phyloP scores from a whole-genome alignment of 2,797 vertebrate genomes.

The Anableps anableps region DNA sequence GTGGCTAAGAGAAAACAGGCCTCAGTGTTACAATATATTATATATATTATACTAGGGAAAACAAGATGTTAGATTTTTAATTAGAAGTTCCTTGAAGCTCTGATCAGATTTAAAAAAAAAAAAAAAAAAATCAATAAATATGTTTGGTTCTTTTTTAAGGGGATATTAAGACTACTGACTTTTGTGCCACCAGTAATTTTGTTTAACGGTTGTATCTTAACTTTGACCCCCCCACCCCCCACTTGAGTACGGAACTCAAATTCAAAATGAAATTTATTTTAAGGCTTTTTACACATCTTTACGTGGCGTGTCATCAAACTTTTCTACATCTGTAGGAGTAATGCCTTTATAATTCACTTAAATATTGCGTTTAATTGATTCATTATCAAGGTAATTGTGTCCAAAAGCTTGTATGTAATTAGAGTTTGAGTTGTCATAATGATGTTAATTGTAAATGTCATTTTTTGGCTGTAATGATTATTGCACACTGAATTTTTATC shows the following conservation, averaged over 20 bases:
- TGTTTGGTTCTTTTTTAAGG: not conserved
- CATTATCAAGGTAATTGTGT: not conserved
- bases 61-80: not conserved
- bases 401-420: too few species aligned
- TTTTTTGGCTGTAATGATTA: slow-evolving; percentile 2
- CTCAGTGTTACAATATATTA: not conserved
- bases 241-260: too few species aligned
- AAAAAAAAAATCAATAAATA: not conserved
- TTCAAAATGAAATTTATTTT: not conserved
- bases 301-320: not conserved
- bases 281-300: not conserved
- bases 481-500: not conserved
- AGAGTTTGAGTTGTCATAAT: not conserved
- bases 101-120: not conserved
- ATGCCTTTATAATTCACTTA: not conserved
- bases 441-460: not conserved
- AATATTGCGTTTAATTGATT: not conserved
- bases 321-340: not conserved
- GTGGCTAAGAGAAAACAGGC: not conserved
- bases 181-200: not conserved
- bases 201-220: not conserved
- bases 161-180: not conserved
- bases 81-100: not conserved
- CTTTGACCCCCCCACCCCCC: too few species aligned
- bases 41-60: not conserved